phyloP scores from a whole-genome alignment of 2,888 invertebrate species.

The Amphiduros pacificus region DNA sequence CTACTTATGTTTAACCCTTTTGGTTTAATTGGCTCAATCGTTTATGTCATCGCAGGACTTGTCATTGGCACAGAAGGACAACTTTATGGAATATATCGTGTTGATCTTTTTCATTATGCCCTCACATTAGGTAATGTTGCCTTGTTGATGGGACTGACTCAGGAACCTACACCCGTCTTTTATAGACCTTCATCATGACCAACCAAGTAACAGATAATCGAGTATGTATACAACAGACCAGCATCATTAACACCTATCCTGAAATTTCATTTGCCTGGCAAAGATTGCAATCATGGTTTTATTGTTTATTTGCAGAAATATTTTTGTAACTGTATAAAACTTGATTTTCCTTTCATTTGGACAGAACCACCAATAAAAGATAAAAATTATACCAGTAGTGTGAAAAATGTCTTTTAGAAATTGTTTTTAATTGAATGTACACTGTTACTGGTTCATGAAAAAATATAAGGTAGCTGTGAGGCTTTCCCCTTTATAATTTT shows the following conservation, averaged over 20 bases:
- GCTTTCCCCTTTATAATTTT: too few relatives aligned
- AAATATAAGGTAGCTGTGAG: too few relatives aligned
- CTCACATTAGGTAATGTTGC: slow-evolving; percentile 42
- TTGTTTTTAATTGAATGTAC: too few relatives aligned
- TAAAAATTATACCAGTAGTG: too few relatives aligned
- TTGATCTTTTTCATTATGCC: slow-evolving; percentile 49
- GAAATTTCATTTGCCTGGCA: too few relatives aligned
- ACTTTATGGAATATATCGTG: slow-evolving; percentile 35
- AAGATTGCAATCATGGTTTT: too few relatives aligned
- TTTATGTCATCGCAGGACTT: slow-evolving; percentile 43
- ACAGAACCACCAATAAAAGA: too few relatives aligned
- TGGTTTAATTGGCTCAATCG: slow-evolving; percentile 34
- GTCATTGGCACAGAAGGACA: slow-evolving; percentile 42
- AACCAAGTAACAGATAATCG: not conserved
- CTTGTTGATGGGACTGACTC: slow-evolving; percentile 26
- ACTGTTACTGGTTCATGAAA: too few relatives aligned
- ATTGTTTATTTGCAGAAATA: too few relatives aligned
- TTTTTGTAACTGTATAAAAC: too few relatives aligned
- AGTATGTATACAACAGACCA: not conserved
- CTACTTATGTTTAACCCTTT: slow-evolving; percentile 35
- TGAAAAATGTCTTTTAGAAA: too few relatives aligned
- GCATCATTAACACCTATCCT: not conserved
- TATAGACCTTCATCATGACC: slow-evolving; percentile 1
- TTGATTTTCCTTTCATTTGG: too few relatives aligned
- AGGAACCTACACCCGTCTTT: slow-evolving; percentile 6